Percentiles rank a stretch among this genome's conserved stretches.
Evolutionary conservation across 2,888 invertebrate genomes (phyloP).

Genomic region (Pyrocoelia pectoralis): DNA sequence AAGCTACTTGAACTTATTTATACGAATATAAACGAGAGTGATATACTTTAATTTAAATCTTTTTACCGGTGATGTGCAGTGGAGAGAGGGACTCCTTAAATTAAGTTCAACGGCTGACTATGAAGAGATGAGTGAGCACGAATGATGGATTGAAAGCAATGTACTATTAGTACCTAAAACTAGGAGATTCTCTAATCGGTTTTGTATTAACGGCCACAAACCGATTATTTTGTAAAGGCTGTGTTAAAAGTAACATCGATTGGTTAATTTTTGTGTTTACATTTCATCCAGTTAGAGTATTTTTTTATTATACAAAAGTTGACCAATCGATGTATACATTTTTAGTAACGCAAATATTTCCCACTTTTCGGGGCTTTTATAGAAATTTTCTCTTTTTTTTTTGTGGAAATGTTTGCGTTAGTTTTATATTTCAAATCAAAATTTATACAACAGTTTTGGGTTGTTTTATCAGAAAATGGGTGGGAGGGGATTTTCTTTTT

Average conservation of each 20-base stretch:
- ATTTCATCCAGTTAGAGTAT: slow-evolving; percentile 33
- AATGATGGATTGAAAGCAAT: slow-evolving; percentile 18
- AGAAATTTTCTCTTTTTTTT: slow-evolving; percentile 11
- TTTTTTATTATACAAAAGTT: slow-evolving; percentile 33
- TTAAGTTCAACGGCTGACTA: slow-evolving; percentile 22
- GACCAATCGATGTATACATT: slow-evolving; percentile 19
- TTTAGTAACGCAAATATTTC: slow-evolving; percentile 5
- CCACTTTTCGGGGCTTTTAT: slow-evolving; percentile 13
- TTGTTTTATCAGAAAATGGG: neutral
- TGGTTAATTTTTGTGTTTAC: slow-evolving; percentile 29
- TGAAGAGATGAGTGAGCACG: slow-evolving; percentile 4
- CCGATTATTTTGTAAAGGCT: slow-evolving; percentile 17
- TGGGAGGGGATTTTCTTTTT: neutral
- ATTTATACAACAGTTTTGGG: neutral
- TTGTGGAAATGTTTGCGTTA: slow-evolving; percentile 5
- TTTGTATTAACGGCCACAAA: slow-evolving; percentile 24
- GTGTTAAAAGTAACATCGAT: slow-evolving; percentile 16
- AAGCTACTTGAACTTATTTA: slow-evolving; percentile 20
- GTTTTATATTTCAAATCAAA: neutral
- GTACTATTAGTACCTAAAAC: slow-evolving; percentile 28
- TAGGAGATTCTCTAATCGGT: slow-evolving; percentile 27
- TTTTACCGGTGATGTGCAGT: slow-evolving; percentile 22
- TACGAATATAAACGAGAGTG: slow-evolving; percentile 22
- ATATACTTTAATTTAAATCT: slow-evolving; percentile 23
- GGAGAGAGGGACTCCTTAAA: slow-evolving; percentile 28